Evolutionary conservation across 1,140 invertebrate genomes (phyloP).

Genomic region (Eulimnadia texana): DNA sequence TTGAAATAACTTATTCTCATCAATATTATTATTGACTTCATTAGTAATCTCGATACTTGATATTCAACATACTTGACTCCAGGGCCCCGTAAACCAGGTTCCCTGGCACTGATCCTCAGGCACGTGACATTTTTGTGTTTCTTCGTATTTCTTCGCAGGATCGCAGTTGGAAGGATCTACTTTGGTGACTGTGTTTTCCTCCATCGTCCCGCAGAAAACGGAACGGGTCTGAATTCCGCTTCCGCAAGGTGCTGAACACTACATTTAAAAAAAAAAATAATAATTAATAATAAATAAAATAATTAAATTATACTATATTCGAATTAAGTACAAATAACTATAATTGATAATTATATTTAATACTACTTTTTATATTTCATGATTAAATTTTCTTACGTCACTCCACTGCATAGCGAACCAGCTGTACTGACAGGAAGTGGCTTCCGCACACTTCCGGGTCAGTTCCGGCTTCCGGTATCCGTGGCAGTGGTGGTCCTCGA

Average conservation of each 20-base stretch:
- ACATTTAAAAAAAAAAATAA: constrained; percentile 7
- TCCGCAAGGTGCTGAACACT: constrained; percentile 17
- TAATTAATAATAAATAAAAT: neutral
- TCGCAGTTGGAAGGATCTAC: constrained; percentile 60
- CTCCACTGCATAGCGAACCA: constrained; percentile 67
- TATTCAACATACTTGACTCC: constrained; percentile 43
- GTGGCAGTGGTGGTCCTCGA: constrained; percentile 48
- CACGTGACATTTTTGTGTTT: constrained; percentile 48
- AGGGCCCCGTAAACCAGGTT: constrained; percentile 76
- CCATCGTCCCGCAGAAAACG: constrained; percentile 65
- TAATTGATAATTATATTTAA: too few relatives aligned
- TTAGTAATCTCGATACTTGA: too few relatives aligned
- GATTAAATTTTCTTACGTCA: constrained; percentile 20
- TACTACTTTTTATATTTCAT: too few relatives aligned
- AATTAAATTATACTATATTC: neutral
- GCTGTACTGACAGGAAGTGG: constrained; percentile 46
- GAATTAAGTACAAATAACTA: too few relatives aligned
- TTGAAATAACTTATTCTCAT: too few relatives aligned
- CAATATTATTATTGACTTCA: too few relatives aligned
- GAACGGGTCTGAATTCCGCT: constrained; percentile 59
- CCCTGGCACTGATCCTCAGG: constrained; percentile 54
- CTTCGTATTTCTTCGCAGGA: constrained; percentile 44
- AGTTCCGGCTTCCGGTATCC: constrained; percentile 41
- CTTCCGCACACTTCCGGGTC: constrained; percentile 37
- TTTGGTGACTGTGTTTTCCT: constrained; percentile 43